phyloP scores from a whole-genome alignment of 2,113 vertebrate genomes.

The Clarias batrachus region DNA sequence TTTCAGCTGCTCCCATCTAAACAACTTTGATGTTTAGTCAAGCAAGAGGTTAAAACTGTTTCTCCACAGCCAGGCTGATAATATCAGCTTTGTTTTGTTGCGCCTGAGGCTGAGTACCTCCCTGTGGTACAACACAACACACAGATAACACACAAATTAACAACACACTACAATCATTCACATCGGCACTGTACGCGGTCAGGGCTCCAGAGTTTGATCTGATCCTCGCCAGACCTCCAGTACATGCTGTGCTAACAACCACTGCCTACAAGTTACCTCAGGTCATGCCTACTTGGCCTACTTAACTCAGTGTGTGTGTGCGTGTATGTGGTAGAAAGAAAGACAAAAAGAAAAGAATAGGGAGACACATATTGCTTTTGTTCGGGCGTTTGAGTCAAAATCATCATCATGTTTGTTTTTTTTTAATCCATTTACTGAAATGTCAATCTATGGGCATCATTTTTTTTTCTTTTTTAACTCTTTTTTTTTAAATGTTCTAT shows the following conservation, averaged over 20 bases:
- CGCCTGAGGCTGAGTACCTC: neutral
- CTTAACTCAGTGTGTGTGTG: conserved; percentile 44
- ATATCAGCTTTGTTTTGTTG: conserved; percentile 23
- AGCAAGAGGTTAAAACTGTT: conserved; percentile 27
- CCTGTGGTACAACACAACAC: neutral
- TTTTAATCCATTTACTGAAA: neutral
- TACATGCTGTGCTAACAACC: conserved; percentile 39
- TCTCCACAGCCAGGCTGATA: neutral
- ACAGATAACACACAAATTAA: neutral
- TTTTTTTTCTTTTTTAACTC: neutral
- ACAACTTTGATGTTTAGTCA: conserved; percentile 20
- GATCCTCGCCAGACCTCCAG: conserved; percentile 12
- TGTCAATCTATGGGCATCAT: neutral
- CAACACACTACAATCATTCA: neutral
- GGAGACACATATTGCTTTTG: neutral
- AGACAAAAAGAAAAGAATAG: neutral
- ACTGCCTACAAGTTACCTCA: conserved; percentile 55
- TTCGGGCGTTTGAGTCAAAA: neutral
- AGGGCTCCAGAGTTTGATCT: conserved; percentile 15
- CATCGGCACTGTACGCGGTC: conserved; percentile 3
- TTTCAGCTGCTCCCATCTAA: conserved; percentile 50
- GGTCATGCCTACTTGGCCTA: conserved; percentile 51
- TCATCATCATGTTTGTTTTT: neutral
- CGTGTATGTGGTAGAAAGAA: conserved; percentile 19
- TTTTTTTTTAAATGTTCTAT: neutral